Evolutionary conservation across 2,113 vertebrate genomes (phyloP).

Genomic region (Sturnira hondurensis): DNA sequence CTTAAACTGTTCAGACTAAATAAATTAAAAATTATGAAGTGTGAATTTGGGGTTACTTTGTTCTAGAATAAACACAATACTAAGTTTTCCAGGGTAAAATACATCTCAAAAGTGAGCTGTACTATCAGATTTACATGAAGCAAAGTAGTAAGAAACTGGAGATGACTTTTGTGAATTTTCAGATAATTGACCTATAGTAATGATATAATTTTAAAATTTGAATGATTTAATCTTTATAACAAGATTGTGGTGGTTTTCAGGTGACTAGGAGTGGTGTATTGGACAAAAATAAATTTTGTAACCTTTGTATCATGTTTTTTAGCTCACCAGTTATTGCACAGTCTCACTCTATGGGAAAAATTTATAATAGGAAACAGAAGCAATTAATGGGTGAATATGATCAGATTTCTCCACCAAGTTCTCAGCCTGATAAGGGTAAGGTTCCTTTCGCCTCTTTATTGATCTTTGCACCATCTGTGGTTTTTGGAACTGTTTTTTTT

Average conservation of each 20-base stretch:
- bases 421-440: slow-evolving; percentile 74
- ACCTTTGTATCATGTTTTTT: slow-evolving; percentile 86
- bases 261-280: slow-evolving; percentile 35
- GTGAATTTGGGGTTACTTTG: neutral
- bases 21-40: neutral
- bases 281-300: slow-evolving; percentile 83
- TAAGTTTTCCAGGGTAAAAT: slow-evolving; percentile 79
- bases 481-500: neutral
- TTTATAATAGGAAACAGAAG: slow-evolving; percentile 84
- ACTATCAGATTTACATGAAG: slow-evolving; percentile 78
- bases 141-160: slow-evolving; percentile 68
- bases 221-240: slow-evolving; percentile 7
- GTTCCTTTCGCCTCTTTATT: neutral
- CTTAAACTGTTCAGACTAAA: neutral
- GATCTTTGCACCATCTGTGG: neutral
- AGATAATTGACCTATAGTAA: slow-evolving; percentile 61
- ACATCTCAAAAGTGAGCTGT: slow-evolving; percentile 81
- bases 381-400: slow-evolving; percentile 63
- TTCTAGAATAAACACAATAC: neutral
- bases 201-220: neutral
- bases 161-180: slow-evolving; percentile 34
- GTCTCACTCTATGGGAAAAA: slow-evolving; percentile 86
- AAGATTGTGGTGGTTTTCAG: slow-evolving; percentile 76
- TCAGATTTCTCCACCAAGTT: slow-evolving; percentile 39
- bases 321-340: slow-evolving; percentile 81